Evolutionary conservation across 2,888 invertebrate genomes (phyloP), one percentile per base, ranked within the genome.

Genomic region (Neoascia interrupta): DNA sequence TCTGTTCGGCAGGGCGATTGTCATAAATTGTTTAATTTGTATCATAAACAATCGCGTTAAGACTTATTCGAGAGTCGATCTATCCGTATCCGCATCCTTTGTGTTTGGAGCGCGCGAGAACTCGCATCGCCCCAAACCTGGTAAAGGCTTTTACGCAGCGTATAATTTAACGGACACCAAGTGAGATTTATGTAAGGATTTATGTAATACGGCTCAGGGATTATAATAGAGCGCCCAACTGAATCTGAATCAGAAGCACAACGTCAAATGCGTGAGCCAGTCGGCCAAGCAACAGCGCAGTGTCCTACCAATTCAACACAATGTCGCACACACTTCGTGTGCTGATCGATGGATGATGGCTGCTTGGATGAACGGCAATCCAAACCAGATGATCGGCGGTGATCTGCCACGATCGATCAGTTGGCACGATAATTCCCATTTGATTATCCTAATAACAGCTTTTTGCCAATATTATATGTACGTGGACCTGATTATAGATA

Each of bases 1-100:
- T 76, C 81, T 76, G 80, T 79, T 72, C 81, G 49, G 68, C 69
- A 63, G 60, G 82, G 82, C 83, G 86, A 60, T 86, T 86, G 87
- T 87, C 88, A 88, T 88, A 88, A 88, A 88, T 88, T 88, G 87
- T 88, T 88, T 88, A 88, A 88, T 88, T 88, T 88, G 86, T 88
- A 87, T 88, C 88, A 88, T 88, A 88, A 88, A 88, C 88, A 88
- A 88, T 88, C 87, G 86, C 85, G 87, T 87, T 87, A 87, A 88
- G 85, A 84, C 84, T 85, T 85, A 69, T 60, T 63, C 49, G 36
- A 37, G 36, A 53, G 47, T 18, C 26, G 47, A 63, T 54, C 75
- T 75, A 45, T 58, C 58, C 39, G 56, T 34, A 45, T 63, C 37
- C 56, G 53, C 28, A 34, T 70, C 63, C 43, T 64, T 72, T 41